Percentiles rank a stretch among this genome's conserved stretches.
Conservation (phyloP, 2,797 vertebrate genomes). For the Rhynchotus rufescens region DNA sequence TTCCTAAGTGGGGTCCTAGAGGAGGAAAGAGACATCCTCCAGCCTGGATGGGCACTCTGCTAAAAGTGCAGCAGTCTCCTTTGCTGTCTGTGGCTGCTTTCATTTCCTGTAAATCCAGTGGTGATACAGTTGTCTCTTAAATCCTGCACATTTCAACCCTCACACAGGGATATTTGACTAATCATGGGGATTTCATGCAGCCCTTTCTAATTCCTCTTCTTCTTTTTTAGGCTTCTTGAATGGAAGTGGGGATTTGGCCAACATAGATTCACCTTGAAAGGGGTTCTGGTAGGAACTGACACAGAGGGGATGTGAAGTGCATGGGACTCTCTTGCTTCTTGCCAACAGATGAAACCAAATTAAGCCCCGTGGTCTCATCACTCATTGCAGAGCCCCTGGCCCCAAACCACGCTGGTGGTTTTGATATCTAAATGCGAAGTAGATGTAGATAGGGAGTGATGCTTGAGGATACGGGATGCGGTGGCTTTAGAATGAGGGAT, state of each 20-base stretch:
- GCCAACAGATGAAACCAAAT: not conserved
- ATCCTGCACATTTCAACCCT: not conserved
- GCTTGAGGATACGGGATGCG: not conserved
- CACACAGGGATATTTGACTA: not conserved
- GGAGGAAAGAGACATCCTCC: not conserved
- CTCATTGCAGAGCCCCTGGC: not conserved
- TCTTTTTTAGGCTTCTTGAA: not conserved
- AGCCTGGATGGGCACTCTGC: not conserved
- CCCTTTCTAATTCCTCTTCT: not conserved
- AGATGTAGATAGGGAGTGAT: not conserved
- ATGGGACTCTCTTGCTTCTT: not conserved
- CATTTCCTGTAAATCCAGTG: not conserved
- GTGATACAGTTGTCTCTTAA: not conserved
- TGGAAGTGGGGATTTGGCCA: not conserved
- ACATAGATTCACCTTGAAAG: not conserved
- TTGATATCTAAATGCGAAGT: not conserved
- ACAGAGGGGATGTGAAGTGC: not conserved
- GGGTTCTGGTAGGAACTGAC: not conserved
- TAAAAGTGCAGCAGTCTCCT: not conserved
- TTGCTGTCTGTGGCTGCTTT: not conserved
- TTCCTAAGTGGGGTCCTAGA: not conserved
- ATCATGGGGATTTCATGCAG: not conserved
- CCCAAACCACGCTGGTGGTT: not conserved
- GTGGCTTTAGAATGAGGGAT: not conserved
- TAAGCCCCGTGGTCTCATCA: not conserved